Evolutionary conservation across 2,888 invertebrate species (phyloP).

Genomic region (Yponomeuta malinellus): DNA sequence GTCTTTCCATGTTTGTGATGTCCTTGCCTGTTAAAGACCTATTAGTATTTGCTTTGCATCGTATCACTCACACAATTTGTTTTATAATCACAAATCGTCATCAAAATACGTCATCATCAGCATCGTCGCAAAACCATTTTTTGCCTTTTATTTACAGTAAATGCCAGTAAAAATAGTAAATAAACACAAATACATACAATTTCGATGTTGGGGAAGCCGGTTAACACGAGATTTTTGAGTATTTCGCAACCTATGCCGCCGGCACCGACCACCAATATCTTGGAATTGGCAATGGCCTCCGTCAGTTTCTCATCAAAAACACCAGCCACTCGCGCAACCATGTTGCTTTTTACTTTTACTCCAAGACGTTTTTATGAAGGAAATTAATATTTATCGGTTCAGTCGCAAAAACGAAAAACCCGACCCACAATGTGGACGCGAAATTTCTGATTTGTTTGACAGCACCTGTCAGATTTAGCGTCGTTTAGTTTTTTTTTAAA

Average conservation of each 20-base stretch:
- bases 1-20: no score
- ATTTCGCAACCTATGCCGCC: constrained; percentile 99
- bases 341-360: constrained; percentile 37
- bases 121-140: not conserved
- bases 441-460: not conserved
- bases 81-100: constrained; percentile 16
- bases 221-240: constrained; percentile 95
- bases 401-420: not conserved
- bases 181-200: constrained; percentile 81
- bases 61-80: no score
- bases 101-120: constrained; percentile 16
- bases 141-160: not conserved
- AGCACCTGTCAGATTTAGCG: constrained; percentile 7
- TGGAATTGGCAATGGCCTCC: constrained; percentile 80
- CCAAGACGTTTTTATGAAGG: not conserved
- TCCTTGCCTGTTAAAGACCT: no score
- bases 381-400: not conserved
- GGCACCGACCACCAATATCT: constrained; percentile 93
- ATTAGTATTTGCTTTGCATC: no score
- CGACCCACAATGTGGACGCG: not conserved
- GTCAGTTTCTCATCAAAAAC: constrained; percentile 80
- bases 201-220: constrained; percentile 94
- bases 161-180: not conserved
- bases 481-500: not conserved
- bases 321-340: constrained; percentile 81